Evolutionary conservation across 2,113 vertebrate genomes (phyloP).

Genomic region (Pampusana beccarii): DNA sequence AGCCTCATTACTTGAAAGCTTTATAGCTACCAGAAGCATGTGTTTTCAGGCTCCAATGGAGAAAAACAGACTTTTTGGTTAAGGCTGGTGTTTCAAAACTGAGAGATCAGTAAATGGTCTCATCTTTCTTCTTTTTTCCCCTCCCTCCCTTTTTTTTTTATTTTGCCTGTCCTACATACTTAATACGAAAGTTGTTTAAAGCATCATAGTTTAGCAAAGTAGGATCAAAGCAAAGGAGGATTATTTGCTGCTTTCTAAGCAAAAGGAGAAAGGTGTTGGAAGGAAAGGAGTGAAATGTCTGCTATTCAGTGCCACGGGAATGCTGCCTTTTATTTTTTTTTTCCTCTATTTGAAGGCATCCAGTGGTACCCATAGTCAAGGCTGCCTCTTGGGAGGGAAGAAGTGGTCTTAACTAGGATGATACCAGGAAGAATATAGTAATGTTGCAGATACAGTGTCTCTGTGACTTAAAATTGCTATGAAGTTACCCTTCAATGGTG

Average conservation of each 20-base stretch:
- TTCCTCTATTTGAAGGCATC: not conserved
- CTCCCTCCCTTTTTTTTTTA: not conserved
- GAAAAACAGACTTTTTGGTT: not conserved
- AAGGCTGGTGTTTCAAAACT: not conserved
- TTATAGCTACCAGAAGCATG: not conserved
- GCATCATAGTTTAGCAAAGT: not conserved
- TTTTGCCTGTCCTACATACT: not conserved
- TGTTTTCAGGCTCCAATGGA: not conserved
- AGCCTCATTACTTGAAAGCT: conserved; percentile 30
- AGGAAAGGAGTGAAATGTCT: not conserved
- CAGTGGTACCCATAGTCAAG: not conserved
- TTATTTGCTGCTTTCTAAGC: not conserved
- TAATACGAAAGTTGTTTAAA: not conserved
- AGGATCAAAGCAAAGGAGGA: not conserved
- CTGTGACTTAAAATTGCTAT: not conserved
- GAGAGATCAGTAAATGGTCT: not conserved
- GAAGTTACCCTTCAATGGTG: not conserved
- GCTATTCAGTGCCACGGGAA: not conserved
- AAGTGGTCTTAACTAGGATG: not conserved
- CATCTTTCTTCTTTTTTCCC: not conserved
- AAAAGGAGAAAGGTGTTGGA: not conserved
- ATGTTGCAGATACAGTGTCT: not conserved
- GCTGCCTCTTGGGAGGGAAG: not conserved
- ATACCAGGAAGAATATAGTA: not conserved
- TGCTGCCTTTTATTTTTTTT: not conserved